Evolutionary conservation across 2,888 invertebrate species (phyloP).

Genomic region (Nephrotoma flavescens): DNA sequence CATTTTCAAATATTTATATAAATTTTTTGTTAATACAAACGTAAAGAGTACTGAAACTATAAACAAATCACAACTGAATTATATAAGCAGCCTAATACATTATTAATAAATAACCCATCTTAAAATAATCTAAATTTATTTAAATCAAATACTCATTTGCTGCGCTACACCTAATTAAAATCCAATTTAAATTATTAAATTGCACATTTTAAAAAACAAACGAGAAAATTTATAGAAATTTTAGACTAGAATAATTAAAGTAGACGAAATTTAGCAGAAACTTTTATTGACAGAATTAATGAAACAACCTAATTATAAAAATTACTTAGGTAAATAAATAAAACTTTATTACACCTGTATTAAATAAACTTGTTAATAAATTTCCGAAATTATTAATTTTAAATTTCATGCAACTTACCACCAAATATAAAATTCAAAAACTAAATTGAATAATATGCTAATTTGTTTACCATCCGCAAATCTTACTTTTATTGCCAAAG

Average conservation of each 20-base stretch:
- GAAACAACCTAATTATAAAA: not conserved
- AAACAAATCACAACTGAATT: not conserved
- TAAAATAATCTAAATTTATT: not conserved
- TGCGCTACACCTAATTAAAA: not conserved
- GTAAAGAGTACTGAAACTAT: not conserved
- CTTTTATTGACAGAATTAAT: not conserved
- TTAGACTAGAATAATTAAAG: not conserved
- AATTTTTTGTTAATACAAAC: no score
- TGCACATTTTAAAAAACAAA: not conserved
- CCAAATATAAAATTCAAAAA: not conserved
- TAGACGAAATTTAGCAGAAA: not conserved
- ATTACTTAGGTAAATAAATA: not conserved
- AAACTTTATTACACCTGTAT: no score
- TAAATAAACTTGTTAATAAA: not conserved
- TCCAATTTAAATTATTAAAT: not conserved
- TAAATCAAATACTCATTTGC: not conserved
- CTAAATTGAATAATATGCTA: not conserved
- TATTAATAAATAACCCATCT: not conserved
- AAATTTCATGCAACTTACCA: not conserved
- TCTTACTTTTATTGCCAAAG: not conserved
- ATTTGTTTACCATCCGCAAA: not conserved
- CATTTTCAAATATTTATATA: no score
- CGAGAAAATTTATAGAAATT: not conserved
- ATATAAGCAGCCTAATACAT: not conserved
- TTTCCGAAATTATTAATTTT: not conserved